Percentiles rank a stretch among this genome's conserved stretches.
Evolutionary conservation across 1,140 invertebrate species (phyloP).

Genomic region (Paralvinella palmiformis): DNA sequence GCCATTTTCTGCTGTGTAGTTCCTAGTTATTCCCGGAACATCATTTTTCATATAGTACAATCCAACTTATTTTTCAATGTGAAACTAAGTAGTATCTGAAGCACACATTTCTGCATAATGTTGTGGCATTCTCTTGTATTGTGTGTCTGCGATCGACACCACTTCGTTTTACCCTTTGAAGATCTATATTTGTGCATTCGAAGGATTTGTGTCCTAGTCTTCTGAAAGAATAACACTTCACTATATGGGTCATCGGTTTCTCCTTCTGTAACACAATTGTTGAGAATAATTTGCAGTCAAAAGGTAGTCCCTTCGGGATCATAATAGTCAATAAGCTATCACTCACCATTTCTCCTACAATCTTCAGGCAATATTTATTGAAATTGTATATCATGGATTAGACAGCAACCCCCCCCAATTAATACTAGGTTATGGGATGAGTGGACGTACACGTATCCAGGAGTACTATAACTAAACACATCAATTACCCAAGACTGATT

Average conservation of each 20-base stretch:
- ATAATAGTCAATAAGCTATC: slow-evolving; percentile 23
- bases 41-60: neutral
- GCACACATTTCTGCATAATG: neutral
- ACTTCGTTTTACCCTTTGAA: neutral
- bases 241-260: slow-evolving; percentile 8
- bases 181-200: neutral
- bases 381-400: too few species aligned
- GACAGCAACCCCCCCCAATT: too few species aligned
- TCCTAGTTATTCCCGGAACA: neutral
- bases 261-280: slow-evolving; percentile 13
- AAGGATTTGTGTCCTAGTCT: neutral
- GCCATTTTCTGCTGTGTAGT: neutral
- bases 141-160: neutral
- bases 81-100: neutral
- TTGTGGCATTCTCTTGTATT: neutral
- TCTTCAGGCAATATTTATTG: slow-evolving; percentile 7
- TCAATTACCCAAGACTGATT: too few species aligned
- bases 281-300: slow-evolving; percentile 7
- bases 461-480: too few species aligned
- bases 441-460: too few species aligned
- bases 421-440: too few species aligned
- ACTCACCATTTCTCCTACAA: slow-evolving; percentile 19
- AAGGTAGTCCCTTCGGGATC: slow-evolving; percentile 23
- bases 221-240: neutral
- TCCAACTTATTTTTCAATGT: neutral